Evolutionary conservation across 2,888 invertebrate genomes (phyloP).

Genomic region (Atrina japonica): DNA sequence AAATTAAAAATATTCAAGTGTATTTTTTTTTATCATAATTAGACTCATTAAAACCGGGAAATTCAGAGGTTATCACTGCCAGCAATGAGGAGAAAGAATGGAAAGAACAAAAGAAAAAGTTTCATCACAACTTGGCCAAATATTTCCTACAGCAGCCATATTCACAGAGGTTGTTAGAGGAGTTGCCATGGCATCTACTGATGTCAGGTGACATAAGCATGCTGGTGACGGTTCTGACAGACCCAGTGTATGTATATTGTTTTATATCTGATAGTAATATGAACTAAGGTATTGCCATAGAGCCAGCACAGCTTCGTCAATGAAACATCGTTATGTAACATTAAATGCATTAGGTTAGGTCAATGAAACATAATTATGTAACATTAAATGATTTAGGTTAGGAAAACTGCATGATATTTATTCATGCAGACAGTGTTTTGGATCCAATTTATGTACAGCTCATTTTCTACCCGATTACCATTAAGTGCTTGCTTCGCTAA

Average conservation of each 20-base stretch:
- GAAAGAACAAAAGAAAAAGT: conserved; percentile 63
- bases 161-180: conserved; percentile 62
- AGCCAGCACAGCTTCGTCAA: no score
- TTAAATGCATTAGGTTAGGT: no score
- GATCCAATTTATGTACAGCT: no score
- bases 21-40: conserved; percentile 20
- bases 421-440: no score
- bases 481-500: no score
- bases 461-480: no score
- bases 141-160: conserved; percentile 66
- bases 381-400: no score
- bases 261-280: no score
- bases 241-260: conserved; percentile 66
- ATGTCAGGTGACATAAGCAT: conserved; percentile 65
- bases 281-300: no score
- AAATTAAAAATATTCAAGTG: not conserved
- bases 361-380: no score
- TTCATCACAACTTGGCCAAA: conserved; percentile 67
- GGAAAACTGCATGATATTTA: not conserved
- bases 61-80: conserved; percentile 6
- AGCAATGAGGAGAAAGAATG: conserved; percentile 54
- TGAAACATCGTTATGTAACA: no score
- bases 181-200: conserved; percentile 77
- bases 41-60: conserved; percentile 64
- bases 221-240: conserved; percentile 62